Evolutionary conservation across 2,797 vertebrate species (phyloP).

Genomic region (Eurystomus glaucurus): DNA sequence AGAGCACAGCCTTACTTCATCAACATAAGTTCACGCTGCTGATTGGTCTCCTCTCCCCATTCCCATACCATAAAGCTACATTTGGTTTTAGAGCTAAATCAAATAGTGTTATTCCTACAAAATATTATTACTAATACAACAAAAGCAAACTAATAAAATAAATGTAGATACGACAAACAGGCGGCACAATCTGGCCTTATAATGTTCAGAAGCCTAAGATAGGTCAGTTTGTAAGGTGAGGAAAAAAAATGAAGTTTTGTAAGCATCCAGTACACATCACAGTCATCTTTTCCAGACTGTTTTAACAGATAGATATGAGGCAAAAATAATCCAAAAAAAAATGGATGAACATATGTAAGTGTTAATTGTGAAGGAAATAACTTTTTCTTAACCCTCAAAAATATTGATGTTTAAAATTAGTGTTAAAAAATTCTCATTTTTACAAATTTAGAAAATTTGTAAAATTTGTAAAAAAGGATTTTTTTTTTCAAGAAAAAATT

Average conservation of each 20-base stretch:
- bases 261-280: neutral
- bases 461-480: too few relatives aligned
- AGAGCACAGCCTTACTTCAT: neutral
- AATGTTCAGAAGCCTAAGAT: neutral
- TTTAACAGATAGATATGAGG: neutral
- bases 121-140: neutral
- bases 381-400: neutral
- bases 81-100: neutral
- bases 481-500: neutral
- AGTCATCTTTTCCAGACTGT: neutral
- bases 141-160: neutral
- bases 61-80: neutral
- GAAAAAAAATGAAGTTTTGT: neutral
- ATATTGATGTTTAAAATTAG: neutral
- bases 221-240: neutral
- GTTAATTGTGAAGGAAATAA: neutral
- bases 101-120: neutral
- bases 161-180: neutral
- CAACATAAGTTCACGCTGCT: neutral
- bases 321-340: neutral
- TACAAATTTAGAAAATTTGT: neutral
- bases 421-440: neutral
- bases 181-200: neutral
- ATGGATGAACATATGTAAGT: neutral
- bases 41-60: neutral